Conservation (phyloP, 92 coral and sea anemone genomes). For the Palythoa grandiflora region DNA sequence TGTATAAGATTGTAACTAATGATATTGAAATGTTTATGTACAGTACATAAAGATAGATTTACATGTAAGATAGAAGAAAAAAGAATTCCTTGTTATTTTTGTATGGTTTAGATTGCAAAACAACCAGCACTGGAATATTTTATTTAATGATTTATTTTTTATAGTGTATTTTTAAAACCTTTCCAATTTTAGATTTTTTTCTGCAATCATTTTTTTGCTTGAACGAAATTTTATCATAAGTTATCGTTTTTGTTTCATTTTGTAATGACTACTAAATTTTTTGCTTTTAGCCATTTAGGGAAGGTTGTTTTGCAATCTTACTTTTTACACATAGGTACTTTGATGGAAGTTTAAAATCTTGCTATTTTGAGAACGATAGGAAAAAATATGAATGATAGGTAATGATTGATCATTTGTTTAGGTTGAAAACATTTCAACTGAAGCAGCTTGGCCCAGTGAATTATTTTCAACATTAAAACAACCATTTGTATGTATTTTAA, state of each 20-base stretch:
- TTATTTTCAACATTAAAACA: no score
- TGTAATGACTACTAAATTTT: neutral
- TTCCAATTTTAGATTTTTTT: neutral
- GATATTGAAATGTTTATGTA: neutral
- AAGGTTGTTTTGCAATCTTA: constrained; percentile 20
- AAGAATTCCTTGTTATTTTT: neutral
- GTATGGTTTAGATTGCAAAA: constrained; percentile 16
- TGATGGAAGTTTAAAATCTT: neutral
- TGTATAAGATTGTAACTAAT: neutral
- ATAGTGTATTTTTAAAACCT: neutral
- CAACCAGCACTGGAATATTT: neutral
- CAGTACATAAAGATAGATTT: neutral
- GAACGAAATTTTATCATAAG: neutral
- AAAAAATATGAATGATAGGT: no score
- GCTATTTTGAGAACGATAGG: constrained; percentile 8
- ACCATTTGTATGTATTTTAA: no score
- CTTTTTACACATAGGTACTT: neutral
- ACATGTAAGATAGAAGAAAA: constrained; percentile 5
- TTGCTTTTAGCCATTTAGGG: neutral
- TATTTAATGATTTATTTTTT: neutral
- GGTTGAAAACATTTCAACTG: no score
- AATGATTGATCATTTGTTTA: no score
- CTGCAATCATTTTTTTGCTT: neutral
- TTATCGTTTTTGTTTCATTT: neutral
- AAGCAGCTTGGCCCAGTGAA: no score